Conservation (phyloP, 1,140 invertebrate species). For the Pteromalus puparum region DNA sequence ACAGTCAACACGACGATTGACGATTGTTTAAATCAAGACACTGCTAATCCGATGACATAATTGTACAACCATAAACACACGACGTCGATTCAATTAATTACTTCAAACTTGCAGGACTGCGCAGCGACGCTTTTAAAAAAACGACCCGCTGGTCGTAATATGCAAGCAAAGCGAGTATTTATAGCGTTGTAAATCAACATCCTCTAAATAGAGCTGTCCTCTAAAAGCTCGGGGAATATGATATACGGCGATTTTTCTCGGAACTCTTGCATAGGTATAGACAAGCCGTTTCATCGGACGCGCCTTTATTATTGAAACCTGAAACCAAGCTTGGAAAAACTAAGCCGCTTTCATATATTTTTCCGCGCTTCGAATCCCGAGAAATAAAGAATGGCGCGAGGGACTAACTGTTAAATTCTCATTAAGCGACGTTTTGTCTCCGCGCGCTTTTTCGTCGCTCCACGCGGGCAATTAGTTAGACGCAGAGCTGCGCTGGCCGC, state of each 20-base stretch:
- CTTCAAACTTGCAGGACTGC: neutral
- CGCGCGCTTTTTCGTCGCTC: neutral
- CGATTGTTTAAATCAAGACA: no score
- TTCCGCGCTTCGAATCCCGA: neutral
- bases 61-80: no score
- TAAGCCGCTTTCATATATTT: neutral
- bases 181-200: neutral
- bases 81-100: neutral
- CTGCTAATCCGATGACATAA: no score
- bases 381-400: neutral
- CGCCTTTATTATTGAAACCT: no score
- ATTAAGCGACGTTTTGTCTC: neutral
- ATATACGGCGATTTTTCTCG: neutral
- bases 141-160: neutral
- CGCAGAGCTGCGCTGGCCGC: neutral
- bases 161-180: neutral
- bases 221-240: neutral
- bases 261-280: no score
- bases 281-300: no score
- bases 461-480: conserved; percentile 6
- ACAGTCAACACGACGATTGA: no score
- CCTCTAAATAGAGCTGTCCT: neutral
- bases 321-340: neutral
- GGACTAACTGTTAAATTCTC: neutral
- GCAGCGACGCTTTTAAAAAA: neutral